A percentile compares a stretch with the other conserved stretches of the same genome.
phyloP scores from a whole-genome alignment of 2,113 vertebrate genomes.

The Engystomops pustulosus region DNA sequence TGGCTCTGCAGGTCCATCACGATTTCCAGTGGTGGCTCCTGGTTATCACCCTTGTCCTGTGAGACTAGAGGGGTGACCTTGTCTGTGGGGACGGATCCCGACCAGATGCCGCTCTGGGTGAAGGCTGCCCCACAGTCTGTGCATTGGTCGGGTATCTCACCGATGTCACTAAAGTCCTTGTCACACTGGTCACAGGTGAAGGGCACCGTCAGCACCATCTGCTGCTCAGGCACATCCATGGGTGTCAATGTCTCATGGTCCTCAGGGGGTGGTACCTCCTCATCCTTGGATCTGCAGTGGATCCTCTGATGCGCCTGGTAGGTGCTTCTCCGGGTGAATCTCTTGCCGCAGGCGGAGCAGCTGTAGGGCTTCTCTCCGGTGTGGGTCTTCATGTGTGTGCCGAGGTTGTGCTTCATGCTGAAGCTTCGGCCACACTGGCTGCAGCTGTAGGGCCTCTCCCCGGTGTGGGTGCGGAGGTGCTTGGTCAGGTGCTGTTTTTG shows the following conservation, averaged over 20 bases:
- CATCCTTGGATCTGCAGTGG: constrained; percentile 44
- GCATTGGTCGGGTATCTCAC: constrained; percentile 62
- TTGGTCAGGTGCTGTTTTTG: constrained; percentile 40
- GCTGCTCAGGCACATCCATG: constrained; percentile 69
- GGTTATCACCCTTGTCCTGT: constrained; percentile 46
- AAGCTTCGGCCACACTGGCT: constrained; percentile 65
- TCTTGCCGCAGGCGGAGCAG: constrained; percentile 67
- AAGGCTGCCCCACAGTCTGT: constrained; percentile 62
- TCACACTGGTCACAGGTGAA: constrained; percentile 70
- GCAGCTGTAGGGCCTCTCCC: constrained; percentile 67
- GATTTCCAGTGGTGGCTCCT: constrained; percentile 61
- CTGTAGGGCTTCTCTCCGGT: constrained; percentile 68
- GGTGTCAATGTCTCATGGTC: not conserved
- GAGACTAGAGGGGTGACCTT: too few relatives aligned
- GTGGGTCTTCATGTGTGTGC: constrained; percentile 67
- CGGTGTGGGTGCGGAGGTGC: constrained; percentile 62
- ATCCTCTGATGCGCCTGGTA: constrained; percentile 24
- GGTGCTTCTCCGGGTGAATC: constrained; percentile 60
- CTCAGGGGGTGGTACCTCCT: constrained; percentile 15
- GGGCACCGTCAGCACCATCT: constrained; percentile 71
- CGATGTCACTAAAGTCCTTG: constrained; percentile 71
- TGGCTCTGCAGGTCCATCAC: not conserved
- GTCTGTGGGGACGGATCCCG: not conserved
- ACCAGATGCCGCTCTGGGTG: not conserved
- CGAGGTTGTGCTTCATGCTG: constrained; percentile 64